Percentiles rank a stretch among this genome's conserved stretches.
phyloP scores from a whole-genome alignment of 2,888 invertebrate species.

The Oligia strigilis region DNA sequence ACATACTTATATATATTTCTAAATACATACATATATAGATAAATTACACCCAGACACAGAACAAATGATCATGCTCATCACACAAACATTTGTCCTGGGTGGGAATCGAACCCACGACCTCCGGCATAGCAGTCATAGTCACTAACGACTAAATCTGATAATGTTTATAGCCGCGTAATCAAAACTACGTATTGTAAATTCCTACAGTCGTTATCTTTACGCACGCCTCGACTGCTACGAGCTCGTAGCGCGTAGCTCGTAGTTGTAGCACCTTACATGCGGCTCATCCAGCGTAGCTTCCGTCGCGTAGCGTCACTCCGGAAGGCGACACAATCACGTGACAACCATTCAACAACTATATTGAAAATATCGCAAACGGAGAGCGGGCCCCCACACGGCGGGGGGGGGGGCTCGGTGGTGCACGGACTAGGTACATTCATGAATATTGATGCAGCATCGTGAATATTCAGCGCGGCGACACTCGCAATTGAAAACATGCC shows the following conservation, averaged over 20 bases:
- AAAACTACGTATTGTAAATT: not conserved
- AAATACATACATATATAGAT: too few species aligned
- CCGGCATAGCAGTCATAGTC: too few species aligned
- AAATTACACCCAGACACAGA: too few species aligned
- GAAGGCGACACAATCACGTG: slow-evolving; percentile 52
- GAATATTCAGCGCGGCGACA: slow-evolving; percentile 83
- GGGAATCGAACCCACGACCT: too few species aligned
- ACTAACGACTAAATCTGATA: not conserved
- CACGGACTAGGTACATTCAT: slow-evolving; percentile 73
- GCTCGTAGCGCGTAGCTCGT: slow-evolving; percentile 6
- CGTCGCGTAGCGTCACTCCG: not conserved
- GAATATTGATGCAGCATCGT: slow-evolving; percentile 84
- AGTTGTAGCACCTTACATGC: slow-evolving; percentile 3
- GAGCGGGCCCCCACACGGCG: slow-evolving; percentile 30
- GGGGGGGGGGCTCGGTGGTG: slow-evolving; percentile 47
- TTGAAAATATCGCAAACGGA: slow-evolving; percentile 51
- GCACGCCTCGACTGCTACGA: not conserved
- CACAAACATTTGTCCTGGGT: too few species aligned
- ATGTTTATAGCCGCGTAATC: not conserved
- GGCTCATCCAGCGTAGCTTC: slow-evolving; percentile 8
- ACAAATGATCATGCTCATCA: too few species aligned
- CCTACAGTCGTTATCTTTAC: not conserved
- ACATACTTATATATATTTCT: too few species aligned
- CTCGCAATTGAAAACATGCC: slow-evolving; percentile 84
- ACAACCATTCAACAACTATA: slow-evolving; percentile 50